Conservation (phyloP, 1,140 invertebrate species). For the Brachionus sp. region DNA sequence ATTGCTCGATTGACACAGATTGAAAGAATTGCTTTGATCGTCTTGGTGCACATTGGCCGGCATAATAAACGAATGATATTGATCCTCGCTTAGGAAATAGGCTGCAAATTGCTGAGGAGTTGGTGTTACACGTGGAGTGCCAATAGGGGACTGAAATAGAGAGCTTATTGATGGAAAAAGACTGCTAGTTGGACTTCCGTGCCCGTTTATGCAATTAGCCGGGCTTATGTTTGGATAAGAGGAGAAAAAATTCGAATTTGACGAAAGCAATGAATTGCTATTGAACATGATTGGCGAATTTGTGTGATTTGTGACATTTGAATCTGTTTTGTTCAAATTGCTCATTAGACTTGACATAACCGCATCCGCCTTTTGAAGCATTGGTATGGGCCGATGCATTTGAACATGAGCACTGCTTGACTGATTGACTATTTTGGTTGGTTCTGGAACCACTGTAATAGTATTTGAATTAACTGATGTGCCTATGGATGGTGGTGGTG, state of each 20-base stretch:
- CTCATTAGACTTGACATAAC: not conserved
- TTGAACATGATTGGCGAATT: constrained; percentile 15
- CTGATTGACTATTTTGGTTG: not conserved
- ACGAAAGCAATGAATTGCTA: not conserved
- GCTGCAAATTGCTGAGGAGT: constrained; percentile 43
- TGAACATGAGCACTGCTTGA: not conserved
- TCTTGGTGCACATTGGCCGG: not conserved
- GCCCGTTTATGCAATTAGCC: constrained; percentile 5
- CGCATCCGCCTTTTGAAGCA: constrained; percentile 27
- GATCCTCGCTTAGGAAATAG: constrained; percentile 24
- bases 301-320: not conserved
- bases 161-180: constrained; percentile 41
- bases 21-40: not conserved
- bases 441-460: not conserved
- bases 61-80: constrained; percentile 25
- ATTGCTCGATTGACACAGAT: not conserved
- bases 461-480: not conserved
- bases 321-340: constrained; percentile 30
- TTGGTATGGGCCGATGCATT: constrained; percentile 35
- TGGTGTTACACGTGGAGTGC: constrained; percentile 36
- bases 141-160: constrained; percentile 37
- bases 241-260: constrained; percentile 31
- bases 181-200: constrained; percentile 24
- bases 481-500: constrained; percentile 30
- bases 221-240: constrained; percentile 43